A percentile compares a stretch with the other conserved stretches of the same genome.
phyloP scores from a whole-genome alignment of 1,140 invertebrate genomes.

The Drosophila virilis region DNA sequence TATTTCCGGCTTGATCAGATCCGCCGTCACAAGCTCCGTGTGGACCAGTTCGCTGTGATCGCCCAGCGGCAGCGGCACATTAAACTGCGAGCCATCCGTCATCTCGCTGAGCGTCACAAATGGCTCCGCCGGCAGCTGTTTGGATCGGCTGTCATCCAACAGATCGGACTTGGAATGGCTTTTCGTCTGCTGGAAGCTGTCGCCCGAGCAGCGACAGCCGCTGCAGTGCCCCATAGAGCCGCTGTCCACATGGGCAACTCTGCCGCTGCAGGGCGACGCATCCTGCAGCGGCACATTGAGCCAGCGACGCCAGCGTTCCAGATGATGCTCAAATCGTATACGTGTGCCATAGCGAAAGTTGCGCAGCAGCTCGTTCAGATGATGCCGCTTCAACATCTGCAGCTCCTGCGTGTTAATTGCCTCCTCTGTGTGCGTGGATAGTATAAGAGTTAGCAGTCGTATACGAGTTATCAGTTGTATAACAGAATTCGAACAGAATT shows the following conservation, averaged over 20 bases:
- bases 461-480: background rate
- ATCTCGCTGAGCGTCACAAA: slow-evolving; percentile 52
- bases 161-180: slow-evolving; percentile 38
- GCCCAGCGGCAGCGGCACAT: slow-evolving; percentile 29
- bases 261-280: background rate
- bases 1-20: slow-evolving; percentile 21
- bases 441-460: background rate
- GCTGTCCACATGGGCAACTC: background rate
- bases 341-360: slow-evolving; percentile 67
- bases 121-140: slow-evolving; percentile 48
- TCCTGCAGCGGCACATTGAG: slow-evolving; percentile 61
- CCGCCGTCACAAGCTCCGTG: slow-evolving; percentile 29
- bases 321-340: slow-evolving; percentile 69
- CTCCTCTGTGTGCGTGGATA: slow-evolving; percentile 44
- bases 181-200: background rate
- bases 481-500: background rate
- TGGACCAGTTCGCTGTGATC: slow-evolving; percentile 49
- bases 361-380: slow-evolving; percentile 59
- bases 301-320: slow-evolving; percentile 75
- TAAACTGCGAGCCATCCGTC: slow-evolving; percentile 15
- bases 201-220: slow-evolving; percentile 48
- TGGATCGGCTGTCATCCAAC: slow-evolving; percentile 26
- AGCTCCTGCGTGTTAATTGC: slow-evolving; percentile 73
- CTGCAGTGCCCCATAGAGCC: slow-evolving; percentile 30
- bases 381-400: slow-evolving; percentile 72